Base-by-base conservation (phyloP, 2,888 invertebrate genomes). In the Ommatoiulus sabulosus region DNA sequence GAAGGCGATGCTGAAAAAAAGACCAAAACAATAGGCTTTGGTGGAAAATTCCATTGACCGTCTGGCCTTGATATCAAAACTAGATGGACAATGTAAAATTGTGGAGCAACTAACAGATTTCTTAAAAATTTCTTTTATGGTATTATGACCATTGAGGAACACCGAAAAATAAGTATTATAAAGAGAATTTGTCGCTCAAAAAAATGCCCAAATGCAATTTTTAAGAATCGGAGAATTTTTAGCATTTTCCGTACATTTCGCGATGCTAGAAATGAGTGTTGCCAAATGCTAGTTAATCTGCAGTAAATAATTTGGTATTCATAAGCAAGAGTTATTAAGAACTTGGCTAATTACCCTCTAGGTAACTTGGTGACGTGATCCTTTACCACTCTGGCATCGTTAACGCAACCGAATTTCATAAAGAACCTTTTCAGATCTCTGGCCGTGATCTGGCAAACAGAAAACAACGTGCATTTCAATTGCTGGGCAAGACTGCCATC, bases 1-100 rank as follows among this genome's bases (percentile, higher is more conserved):
- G 15, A 87, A 87, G n/a, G 87, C 87, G 48, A 86, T 86, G 46
- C 86, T 86, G 46, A 7, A 86, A 86, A 86, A 86, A 86, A 86
- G 17, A 12, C 44, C 44, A 86, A 46, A n/a, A n/a, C n/a, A n/a
- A 44, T 46, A 86, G 24, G 20, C 44, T 44, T 44, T 80, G 15
- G 24, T 80, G 80, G 72, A 17, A 72, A 72, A 8, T 20, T 8
- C 20, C 24, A 24, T 72, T 72, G 72, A 8, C n/a, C n/a, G 5
- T 72, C 24, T 24, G 24, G 72, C 7, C 8, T 72, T n/a, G 72
- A 24, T 7, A 72, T 1, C 46, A 46, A 46, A 46, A 46, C 46
- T 46, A 46, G 6, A 5, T 5, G 46, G 8, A 5, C 46, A 8
- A 46, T 8, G 46, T 46, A 46, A 46, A 46, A 46, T 5, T 46